Percentiles rank a stretch among this genome's conserved stretches.
Conservation (phyloP, 2,797 vertebrate species). For the Etheostoma nigrum region DNA sequence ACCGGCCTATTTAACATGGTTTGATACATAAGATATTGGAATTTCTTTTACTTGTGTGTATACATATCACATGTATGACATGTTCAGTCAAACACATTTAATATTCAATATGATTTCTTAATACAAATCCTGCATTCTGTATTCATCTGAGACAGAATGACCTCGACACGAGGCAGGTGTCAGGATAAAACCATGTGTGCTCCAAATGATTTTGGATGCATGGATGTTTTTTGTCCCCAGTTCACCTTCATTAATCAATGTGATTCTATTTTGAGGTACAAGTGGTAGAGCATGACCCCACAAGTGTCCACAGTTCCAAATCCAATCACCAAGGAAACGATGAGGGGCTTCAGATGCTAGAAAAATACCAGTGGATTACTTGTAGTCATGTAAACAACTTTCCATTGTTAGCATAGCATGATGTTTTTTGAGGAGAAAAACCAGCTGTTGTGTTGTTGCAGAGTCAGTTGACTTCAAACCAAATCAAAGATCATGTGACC, state of each 20-base stretch:
- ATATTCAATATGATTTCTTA: not conserved
- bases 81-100: not conserved
- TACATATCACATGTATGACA: not conserved
- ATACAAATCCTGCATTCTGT: not conserved
- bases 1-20: no score
- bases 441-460: not conserved
- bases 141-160: slow-evolving; percentile 7
- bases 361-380: not conserved
- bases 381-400: not conserved
- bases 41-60: no score
- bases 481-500: slow-evolving; percentile 6
- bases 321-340: not conserved
- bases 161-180: slow-evolving; percentile 5
- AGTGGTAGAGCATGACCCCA: not conserved
- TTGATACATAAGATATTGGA: no score
- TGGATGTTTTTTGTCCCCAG: not conserved
- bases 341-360: not conserved
- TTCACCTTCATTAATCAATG: slow-evolving; percentile 28
- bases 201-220: not conserved
- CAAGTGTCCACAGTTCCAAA: not conserved
- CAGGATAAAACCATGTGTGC: not conserved
- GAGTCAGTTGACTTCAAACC: not conserved
- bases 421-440: slow-evolving; percentile 10
- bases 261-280: slow-evolving; percentile 4
- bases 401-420: not conserved